Base-by-base conservation (phyloP, 1,140 invertebrate genomes). In the Monomorium pharaonis region DNA sequence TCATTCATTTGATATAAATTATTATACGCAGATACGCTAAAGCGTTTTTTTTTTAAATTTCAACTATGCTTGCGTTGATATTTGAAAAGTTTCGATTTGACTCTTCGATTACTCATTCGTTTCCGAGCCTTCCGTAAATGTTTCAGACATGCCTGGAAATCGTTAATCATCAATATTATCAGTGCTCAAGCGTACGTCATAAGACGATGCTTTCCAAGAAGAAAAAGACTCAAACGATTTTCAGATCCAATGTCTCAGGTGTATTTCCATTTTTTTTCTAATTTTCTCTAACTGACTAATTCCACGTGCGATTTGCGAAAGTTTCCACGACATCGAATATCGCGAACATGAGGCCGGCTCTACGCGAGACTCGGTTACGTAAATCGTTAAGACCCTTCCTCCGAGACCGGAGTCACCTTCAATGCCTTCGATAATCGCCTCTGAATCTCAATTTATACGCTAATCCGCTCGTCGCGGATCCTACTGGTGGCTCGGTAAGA, bases 351-450 rank as follows among this genome's bases (percentile, higher is more conserved):
- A 88, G 88, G 86, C 92, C 86, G 86, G 80, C 86, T 21, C 37
- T 87, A 92, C 14, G 4, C n/a, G 30, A 60, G 89, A 86, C 89
- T 91, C 89, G 88, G 90, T 94, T 94, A 94, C 91, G 89, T 94
- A 94, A 93, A 93, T 94, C 91, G 92, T 94, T 93, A 92, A 74
- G 87, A 93, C n/a, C 78, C 18, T 92, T 92, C 91, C 89, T 90
- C n/a, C 81, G 91, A 90, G 80, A 90, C 85, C 92, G 90, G 92
- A 93, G 93, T 93, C 91, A 93, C 91, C 92, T 94, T 88, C 84
- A 87, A 89, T 90, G 80, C 63, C 88, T 67, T 67, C 60, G 90
- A 91, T 91, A 90, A 91, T 69, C 84, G 69, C 74, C 76, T 89
- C 74, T 91, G 86, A 92, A 92, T 92, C 84, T 90, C 88, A 86